Evolutionary conservation across 2,113 vertebrate species (phyloP).

Genomic region (Noturus placidus): DNA sequence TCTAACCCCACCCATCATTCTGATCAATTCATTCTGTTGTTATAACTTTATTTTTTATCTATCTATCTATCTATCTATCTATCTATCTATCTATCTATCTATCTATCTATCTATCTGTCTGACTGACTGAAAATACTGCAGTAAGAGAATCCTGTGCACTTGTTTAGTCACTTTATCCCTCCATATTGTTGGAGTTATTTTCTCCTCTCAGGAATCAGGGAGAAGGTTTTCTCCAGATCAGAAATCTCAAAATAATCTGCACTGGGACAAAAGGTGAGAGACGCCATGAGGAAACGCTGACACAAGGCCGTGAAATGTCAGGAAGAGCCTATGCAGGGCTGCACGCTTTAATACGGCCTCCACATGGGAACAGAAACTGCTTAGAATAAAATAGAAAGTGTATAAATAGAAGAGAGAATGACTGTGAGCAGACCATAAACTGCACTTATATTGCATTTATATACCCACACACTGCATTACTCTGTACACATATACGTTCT

Average conservation of each 20-base stretch:
- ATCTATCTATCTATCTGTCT: neutral
- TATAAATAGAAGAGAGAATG: constrained; percentile 7
- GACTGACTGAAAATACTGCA: neutral
- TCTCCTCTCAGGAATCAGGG: neutral
- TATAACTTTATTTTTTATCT: neutral
- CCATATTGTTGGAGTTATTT: neutral
- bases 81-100: neutral
- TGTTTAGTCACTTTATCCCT: neutral
- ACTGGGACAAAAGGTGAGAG: constrained; percentile 8
- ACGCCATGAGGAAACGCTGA: constrained; percentile 8
- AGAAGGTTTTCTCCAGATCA: constrained; percentile 8
- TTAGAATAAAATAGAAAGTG: neutral
- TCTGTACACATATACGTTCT: neutral
- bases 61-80: neutral
- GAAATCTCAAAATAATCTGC: constrained; percentile 27
- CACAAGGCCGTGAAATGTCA: constrained; percentile 13
- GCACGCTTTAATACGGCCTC: constrained; percentile 7
- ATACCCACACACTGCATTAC: neutral
- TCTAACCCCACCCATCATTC: neutral
- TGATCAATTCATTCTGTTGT: neutral
- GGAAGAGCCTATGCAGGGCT: constrained; percentile 1
- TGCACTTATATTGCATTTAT: neutral
- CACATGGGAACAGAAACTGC: neutral
- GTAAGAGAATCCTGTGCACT: neutral
- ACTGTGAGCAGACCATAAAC: neutral